phyloP scores from a whole-genome alignment of 2,113 vertebrate genomes.

The Centrocercus urophasianus region DNA sequence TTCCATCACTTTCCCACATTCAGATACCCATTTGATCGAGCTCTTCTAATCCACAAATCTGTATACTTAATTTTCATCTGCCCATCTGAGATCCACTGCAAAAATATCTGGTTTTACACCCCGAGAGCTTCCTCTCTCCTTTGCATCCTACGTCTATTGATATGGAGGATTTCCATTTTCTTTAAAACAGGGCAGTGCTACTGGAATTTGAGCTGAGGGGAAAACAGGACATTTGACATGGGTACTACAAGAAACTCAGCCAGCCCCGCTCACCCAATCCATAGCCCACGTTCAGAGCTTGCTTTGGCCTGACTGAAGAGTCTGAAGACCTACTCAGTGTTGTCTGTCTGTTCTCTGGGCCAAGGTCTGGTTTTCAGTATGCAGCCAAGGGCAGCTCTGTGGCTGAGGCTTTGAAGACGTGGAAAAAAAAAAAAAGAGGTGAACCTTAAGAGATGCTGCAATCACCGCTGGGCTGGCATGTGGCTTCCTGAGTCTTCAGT shows the following conservation, averaged over 20 bases:
- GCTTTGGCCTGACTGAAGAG: background rate
- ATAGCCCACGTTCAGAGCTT: background rate
- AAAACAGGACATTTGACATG: background rate
- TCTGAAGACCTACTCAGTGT: background rate
- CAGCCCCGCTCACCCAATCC: background rate
- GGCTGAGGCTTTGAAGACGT: background rate
- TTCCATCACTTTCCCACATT: background rate
- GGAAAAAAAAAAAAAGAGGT: background rate
- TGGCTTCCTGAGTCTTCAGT: background rate
- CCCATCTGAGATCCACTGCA: background rate
- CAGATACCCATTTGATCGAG: background rate
- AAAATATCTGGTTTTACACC: background rate
- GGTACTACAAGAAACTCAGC: background rate
- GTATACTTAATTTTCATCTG: background rate
- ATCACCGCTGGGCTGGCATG: background rate
- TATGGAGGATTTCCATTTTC: background rate
- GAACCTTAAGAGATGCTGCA: background rate
- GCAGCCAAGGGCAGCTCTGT: slow-evolving; percentile 5
- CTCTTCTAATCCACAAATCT: background rate
- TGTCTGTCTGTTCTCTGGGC: background rate
- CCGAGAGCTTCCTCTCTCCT: background rate
- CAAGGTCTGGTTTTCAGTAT: background rate
- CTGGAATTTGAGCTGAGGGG: background rate
- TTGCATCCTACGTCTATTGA: background rate
- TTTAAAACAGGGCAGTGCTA: background rate